Evolutionary conservation across 2,113 vertebrate species (phyloP).

Genomic region (Eretmochelys imbricata): DNA sequence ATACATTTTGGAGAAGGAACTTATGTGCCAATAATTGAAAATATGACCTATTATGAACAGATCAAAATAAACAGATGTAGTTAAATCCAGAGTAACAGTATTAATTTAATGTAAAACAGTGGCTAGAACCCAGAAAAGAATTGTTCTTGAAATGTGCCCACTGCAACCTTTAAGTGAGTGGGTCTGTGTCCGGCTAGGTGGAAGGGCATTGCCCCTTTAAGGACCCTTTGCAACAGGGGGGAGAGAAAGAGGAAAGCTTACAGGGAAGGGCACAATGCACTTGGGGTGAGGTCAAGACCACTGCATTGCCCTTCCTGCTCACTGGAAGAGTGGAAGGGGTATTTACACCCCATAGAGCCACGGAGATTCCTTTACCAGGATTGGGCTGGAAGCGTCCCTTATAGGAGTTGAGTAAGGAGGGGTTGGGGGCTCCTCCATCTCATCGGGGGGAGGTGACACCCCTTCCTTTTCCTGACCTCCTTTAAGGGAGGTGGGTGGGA

Average conservation of each 20-base stretch:
- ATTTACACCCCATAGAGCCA: background rate
- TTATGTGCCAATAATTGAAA: slow-evolving; percentile 46
- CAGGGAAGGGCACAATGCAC: background rate
- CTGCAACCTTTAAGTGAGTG: background rate
- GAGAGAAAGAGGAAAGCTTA: background rate
- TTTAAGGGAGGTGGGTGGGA: background rate
- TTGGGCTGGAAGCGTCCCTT: background rate
- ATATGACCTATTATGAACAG: background rate
- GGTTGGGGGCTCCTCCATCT: background rate
- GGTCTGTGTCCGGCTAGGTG: background rate
- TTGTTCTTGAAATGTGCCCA: background rate
- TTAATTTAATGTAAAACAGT: background rate
- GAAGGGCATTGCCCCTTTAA: background rate
- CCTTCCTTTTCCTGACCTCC: background rate
- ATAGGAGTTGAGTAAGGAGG: background rate
- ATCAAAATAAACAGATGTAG: slow-evolving; percentile 13
- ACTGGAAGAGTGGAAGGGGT: background rate
- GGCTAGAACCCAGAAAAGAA: background rate
- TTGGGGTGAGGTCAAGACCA: background rate
- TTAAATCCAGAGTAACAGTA: background rate
- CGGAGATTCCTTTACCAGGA: background rate
- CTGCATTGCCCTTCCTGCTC: background rate
- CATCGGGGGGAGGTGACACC: background rate
- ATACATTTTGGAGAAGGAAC: slow-evolving; percentile 49
- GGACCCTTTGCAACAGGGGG: background rate